Evolutionary conservation across 2,113 vertebrate genomes (phyloP), one percentile per base, ranked within the genome.

Genomic region (Ranitomeya imitator): DNA sequence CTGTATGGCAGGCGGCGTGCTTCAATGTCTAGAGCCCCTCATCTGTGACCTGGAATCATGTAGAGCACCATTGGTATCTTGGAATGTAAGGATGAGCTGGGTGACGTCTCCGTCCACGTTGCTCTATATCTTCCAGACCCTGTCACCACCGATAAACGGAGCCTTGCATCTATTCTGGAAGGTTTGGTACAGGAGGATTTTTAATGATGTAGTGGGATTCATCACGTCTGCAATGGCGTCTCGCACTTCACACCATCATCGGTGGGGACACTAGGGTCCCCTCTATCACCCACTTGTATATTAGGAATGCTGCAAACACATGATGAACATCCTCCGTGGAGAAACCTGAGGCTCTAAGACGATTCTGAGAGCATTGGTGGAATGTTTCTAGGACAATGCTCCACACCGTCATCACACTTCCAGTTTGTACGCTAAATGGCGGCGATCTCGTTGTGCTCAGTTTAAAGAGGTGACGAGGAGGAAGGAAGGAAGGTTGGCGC

Each of bases 401-500:
- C 16, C n/a, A 19, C 21, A 61, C 65, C 26, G 18, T 21, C 26
- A 6, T 14, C 16, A n/a, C 57, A 16, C 73, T 65, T 54, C 85
- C 85, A 79, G 74, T 79, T 86, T 78, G 9, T 65, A 19, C 23
- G 4, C 5, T 52, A 54, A 67, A 45, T 16, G 79, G 19, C 0
- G 4, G 6, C 7, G 21, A 16, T 63, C 37, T 45, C 37, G 37
- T 45, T 0, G 6, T 45, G 79, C 14, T 52, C 19, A 65, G 14
- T 21, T 19, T n/a, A 51, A 11, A 63, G 57, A 61, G 57, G 45
- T 86, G 74, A 12, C 57, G n/a, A 59, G 59, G 13, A 78, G 85
- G 85, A 86, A 86, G 85, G 85, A 86, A 86, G 74, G 85, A 86
- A 86, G 85, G 59, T 45, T 65, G 85, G 74, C 14, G 74, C 18